phyloP scores from a whole-genome alignment of 2,113 vertebrate genomes.

The Siphamia tubifer region DNA sequence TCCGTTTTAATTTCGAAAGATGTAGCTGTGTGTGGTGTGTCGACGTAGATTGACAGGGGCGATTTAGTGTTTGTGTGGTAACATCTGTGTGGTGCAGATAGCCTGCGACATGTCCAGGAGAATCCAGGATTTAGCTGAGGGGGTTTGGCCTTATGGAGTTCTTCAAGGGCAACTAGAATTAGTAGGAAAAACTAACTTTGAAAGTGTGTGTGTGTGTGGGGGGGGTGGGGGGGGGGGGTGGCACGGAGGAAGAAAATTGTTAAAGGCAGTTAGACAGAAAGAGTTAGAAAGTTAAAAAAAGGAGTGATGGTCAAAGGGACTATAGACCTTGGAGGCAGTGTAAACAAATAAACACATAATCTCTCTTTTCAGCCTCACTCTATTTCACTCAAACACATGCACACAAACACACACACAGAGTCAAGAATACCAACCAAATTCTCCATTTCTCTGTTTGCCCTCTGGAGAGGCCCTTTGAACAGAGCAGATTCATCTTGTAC shows the following conservation, averaged over 20 bases:
- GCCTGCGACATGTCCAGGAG: not conserved
- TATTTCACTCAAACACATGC: not conserved
- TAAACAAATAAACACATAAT: conserved; percentile 73
- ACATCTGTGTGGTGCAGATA: not conserved
- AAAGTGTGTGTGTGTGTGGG: not conserved
- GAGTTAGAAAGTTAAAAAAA: conserved; percentile 43
- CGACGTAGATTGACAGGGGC: not conserved
- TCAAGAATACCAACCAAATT: conserved; percentile 54
- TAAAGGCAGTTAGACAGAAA: not conserved
- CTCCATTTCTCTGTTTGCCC: conserved; percentile 61
- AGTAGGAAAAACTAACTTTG: conserved; percentile 5
- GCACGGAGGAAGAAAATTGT: not conserved
- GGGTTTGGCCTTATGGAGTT: not conserved
- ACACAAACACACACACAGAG: not conserved
- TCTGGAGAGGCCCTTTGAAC: conserved; percentile 59
- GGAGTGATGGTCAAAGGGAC: conserved; percentile 45
- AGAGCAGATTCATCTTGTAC: conserved; percentile 62
- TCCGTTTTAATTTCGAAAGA: not conserved
- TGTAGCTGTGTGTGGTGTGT: not conserved
- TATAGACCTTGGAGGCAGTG: conserved; percentile 59
- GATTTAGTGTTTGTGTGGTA: not conserved
- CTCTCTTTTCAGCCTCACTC: conserved; percentile 44
- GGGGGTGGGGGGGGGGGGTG: not conserved
- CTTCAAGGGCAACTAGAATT: conserved; percentile 11
- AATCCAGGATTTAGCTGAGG: not conserved